phyloP scores from a whole-genome alignment of 2,113 vertebrate species.

The Alces alces region DNA sequence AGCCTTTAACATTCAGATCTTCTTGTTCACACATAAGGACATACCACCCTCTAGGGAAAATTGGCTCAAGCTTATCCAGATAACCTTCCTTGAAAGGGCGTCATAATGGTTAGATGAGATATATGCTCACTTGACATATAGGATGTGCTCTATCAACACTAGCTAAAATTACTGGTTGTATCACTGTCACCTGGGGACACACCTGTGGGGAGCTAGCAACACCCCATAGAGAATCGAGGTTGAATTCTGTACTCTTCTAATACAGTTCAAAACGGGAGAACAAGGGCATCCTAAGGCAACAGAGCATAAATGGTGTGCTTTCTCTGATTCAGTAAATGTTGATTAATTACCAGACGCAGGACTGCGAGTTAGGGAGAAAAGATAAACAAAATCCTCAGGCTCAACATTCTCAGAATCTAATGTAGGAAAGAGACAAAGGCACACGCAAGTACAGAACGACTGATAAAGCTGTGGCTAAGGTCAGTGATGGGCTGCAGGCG shows the following conservation, averaged over 20 bases:
- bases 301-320: background rate
- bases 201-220: background rate
- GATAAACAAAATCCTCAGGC: background rate
- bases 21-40: background rate
- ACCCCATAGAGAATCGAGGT: background rate
- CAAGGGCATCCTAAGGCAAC: background rate
- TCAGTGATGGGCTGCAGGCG: accelerated
- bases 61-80: background rate
- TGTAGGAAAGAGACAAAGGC: background rate
- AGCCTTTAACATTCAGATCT: background rate
- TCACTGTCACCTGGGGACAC: background rate
- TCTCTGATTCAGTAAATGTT: background rate
- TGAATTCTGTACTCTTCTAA: background rate
- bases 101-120: accelerated
- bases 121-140: background rate
- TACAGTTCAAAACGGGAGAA: background rate
- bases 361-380: background rate
- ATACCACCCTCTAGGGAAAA: background rate
- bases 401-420: background rate
- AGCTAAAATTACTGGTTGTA: background rate
- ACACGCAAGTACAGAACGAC: background rate
- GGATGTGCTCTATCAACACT: accelerated
- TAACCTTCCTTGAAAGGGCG: background rate
- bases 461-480: background rate
- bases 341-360: background rate